Evolutionary conservation across 2,888 invertebrate genomes (phyloP), one percentile per base, ranked within the genome.

Genomic region (Hypsopygia costalis): DNA sequence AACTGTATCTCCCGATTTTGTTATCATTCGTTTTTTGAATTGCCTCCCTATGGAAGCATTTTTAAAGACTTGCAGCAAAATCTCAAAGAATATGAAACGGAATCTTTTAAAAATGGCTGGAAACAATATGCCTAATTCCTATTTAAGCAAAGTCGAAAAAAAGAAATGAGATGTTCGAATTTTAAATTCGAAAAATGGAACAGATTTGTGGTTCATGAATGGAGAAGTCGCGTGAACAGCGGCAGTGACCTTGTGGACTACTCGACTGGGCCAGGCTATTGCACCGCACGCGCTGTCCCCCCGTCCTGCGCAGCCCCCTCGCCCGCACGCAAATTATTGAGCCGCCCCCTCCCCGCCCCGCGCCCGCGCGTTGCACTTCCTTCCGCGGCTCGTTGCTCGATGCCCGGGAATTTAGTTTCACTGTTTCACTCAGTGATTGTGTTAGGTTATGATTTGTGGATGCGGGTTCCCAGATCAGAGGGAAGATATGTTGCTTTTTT

Each of bases 181-280:
- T n/a, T n/a, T n/a, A 50, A 55, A 63, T 61, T 69, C 63, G 58
- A 54, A 69, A 72, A 71, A 64, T 65, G 57, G 57, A 50, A 65
- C 57, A 60, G 70, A 72, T 70, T 73, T 69, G 63, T 60, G 52
- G 63, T 58, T 65, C 72, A 80, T 81, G 81, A 81, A 81, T 81
- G 81, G 60, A 63, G 49, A 41, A 66, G 66, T 62, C 69, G 70
- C 75, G 75, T 74, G 75, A 65, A 60, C 55, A 55, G 54, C 80
- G 81, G 69, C 81, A 81, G 75, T 81, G 81, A 82, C 81, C 81
- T 81, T 81, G 81, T 63, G 62, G 65, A 52, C 64, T 62, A 65
- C 62, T 62, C 70, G 63, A 55, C 68, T 62, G 67, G 69, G 64
- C 60, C 70, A 68, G 77, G 80, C 74, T 79, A 72, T 75, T 78